Percentiles rank a stretch among this genome's conserved stretches.
Evolutionary conservation across 2,797 vertebrate genomes (phyloP).

Genomic region (Girardinus metallicus): DNA sequence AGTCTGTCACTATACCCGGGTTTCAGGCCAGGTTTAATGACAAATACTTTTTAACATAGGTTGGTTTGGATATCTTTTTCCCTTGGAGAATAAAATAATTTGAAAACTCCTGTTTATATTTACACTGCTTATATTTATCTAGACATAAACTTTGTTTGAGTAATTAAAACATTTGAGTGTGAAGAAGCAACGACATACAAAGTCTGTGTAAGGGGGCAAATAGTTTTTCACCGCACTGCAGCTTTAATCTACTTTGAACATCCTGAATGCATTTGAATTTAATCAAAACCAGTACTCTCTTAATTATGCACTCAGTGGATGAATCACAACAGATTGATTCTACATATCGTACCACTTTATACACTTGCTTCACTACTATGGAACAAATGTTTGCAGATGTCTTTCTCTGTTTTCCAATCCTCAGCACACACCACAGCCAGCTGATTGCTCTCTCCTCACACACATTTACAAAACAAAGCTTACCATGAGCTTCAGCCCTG

Average conservation of each 20-base stretch:
- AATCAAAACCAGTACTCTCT: background rate
- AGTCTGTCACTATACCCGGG: no score
- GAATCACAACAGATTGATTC: background rate
- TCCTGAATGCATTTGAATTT: background rate
- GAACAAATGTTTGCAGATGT: background rate
- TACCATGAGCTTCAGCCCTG: constrained; percentile 26
- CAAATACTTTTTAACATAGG: no score
- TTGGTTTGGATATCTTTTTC: no score
- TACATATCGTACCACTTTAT: background rate
- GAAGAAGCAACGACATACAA: background rate
- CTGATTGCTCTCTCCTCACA: background rate
- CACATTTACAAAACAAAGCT: constrained; percentile 30
- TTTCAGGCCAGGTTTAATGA: no score
- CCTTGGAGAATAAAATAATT: no score
- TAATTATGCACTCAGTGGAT: constrained; percentile 1
- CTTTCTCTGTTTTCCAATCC: background rate
- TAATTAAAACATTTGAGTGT: no score
- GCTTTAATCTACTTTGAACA: background rate
- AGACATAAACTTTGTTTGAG: no score
- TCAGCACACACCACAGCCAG: background rate
- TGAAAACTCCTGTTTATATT: no score
- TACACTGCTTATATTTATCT: no score
- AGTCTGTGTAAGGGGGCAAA: background rate
- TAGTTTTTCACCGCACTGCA: background rate
- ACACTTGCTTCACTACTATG: background rate